phyloP scores from a whole-genome alignment of 2,113 vertebrate species.

The Pseudolaguvia tuberculata region DNA sequence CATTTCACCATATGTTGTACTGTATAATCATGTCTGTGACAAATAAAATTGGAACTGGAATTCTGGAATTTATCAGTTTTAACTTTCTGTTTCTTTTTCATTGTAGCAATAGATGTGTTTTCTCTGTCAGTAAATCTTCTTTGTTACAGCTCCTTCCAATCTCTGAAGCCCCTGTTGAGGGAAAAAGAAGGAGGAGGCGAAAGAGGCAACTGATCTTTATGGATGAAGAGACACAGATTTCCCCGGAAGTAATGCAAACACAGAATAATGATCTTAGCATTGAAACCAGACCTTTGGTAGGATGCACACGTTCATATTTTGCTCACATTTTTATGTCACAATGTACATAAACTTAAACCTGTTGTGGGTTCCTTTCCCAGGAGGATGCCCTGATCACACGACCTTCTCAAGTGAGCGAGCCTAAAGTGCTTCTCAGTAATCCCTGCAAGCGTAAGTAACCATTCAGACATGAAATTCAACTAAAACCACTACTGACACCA shows the following conservation, averaged over 20 bases:
- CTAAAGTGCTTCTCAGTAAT: slow-evolving; percentile 54
- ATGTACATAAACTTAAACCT: not conserved
- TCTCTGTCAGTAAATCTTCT: not conserved
- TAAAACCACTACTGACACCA: not conserved
- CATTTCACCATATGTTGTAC: no score
- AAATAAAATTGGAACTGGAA: no score
- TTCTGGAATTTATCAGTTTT: no score
- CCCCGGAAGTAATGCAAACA: slow-evolving; percentile 48
- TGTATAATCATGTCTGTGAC: no score
- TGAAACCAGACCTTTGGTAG: slow-evolving; percentile 50
- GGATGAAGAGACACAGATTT: slow-evolving; percentile 62
- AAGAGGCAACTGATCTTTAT: slow-evolving; percentile 64
- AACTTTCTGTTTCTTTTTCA: not conserved
- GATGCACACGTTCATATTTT: not conserved
- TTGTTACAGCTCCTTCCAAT: slow-evolving; percentile 16
- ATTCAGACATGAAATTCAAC: not conserved
- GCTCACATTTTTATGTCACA: not conserved
- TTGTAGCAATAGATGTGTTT: no score
- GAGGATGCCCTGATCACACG: slow-evolving; percentile 15
- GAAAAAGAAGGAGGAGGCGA: slow-evolving; percentile 37
- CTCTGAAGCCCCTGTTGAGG: slow-evolving; percentile 18
- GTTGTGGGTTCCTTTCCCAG: not conserved
- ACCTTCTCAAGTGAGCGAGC: slow-evolving; percentile 22
- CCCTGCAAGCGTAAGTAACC: slow-evolving; percentile 64
- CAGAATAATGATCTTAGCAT: slow-evolving; percentile 46